Evolutionary conservation across 2,113 vertebrate species (phyloP), one percentile per base, ranked within the genome.

Genomic region (Xerus inauris): DNA sequence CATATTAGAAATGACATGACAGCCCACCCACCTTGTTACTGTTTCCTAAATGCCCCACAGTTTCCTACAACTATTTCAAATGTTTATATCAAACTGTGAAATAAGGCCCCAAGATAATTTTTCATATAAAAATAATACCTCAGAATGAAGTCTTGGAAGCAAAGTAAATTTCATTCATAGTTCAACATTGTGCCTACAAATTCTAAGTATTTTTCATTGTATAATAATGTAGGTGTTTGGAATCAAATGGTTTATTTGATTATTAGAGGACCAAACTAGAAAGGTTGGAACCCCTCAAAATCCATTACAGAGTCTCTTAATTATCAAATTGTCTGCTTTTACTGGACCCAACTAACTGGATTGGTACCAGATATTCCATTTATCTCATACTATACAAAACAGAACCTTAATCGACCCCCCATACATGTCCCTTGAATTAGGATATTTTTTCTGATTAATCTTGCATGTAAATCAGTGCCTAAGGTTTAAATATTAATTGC

Each of bases 11-110:
- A 97, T 86, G 96, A 92, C 49, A 84, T 14, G 71, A 82, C 51
- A 93, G 91, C 89, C 97, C 97, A 97, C 95, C 97, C 91, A 95
- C 73, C 32, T 95, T 69, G 91, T 89, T 62, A 91, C 75, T 89
- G 32, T 45, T 93, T 91, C 85, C 57, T 91, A 96, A 91, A 75
- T 82, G 17, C 65, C 69, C 49, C 79, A 20, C 19, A 45, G 76
- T 83, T 93, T 69, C 35, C 14, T 93, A 28, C 57, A 71, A 85
- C 87, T 79, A 92, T 92, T 79, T 82, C 81, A 67, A 96, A 91
- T 12, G 2, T 47, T 19, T 62, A 32, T 32, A 71, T 77, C 45
- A 95, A 76, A 84, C n/a, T 76, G 30, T 82, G 40, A 94, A 94
- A 71, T 83, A 93, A 95, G 19, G n/a, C 14, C 40, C 8, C 73